Base-by-base conservation (phyloP, 2,888 invertebrate species). In the Melangyna quadrimaculata region DNA sequence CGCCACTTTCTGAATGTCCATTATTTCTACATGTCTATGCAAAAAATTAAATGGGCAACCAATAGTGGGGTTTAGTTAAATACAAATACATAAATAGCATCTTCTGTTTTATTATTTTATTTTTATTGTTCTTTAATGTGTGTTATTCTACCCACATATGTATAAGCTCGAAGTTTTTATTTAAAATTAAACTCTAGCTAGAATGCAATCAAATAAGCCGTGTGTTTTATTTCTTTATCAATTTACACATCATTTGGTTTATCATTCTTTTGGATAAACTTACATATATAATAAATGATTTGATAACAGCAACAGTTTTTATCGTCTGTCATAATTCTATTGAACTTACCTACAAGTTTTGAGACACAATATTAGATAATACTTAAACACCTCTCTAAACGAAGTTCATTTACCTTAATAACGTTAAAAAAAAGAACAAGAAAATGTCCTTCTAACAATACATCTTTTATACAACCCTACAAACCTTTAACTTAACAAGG, bases 351-450 rank as follows among this genome's bases (percentile, higher is more conserved):
- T n/a, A n/a, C n/a, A n/a, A 37, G 3, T 12, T 12, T 2, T 1
- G 6, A 12, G 7, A 4, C 14, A 61, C 61, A 40, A 43, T 43
- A 35, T 14, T 35, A 27, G 14, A 14, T 37, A 14, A 9, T 27
- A 24, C 22, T 22, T 10, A 40, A 40, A 27, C 27, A 63, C n/a
- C 17, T 40, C 10, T 40, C 1, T 27, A 0, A 9, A n/a, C 3
- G 29, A 65, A 29, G 63, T 65, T 65, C 63, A 65, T 45, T 65
- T 51, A 67, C 67, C 67, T 51, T n/a, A 19, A 10, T 9, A 43
- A 29, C 5, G 14, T 7, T 24, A 48, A 14, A 48, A 29, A 43
- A 29, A 43, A 48, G 22, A 35, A 32, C 7, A 63, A 29, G 12
- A 67, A 35, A 8, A 3, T 51, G 17, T 51, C 17, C 14, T 35